Evolutionary conservation across 2,888 invertebrate species (phyloP).

Genomic region (Unio delphinus): DNA sequence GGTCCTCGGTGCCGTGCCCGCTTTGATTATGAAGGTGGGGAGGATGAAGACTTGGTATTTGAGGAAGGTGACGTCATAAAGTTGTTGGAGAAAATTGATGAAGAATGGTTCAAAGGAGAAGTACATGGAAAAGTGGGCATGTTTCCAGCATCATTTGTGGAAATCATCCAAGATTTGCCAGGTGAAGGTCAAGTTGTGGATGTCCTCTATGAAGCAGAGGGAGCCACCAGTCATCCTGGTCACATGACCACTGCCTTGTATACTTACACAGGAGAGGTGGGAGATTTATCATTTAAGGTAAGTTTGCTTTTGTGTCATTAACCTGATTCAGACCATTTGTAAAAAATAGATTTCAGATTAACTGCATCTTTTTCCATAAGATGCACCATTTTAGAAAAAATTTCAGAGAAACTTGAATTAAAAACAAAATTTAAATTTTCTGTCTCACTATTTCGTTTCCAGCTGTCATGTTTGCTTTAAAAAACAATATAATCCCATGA

Average conservation of each 20-base stretch:
- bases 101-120: slow-evolving; percentile 66
- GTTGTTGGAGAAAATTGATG: slow-evolving; percentile 47
- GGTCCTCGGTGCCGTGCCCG: slow-evolving; percentile 64
- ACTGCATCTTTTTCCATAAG: too few relatives aligned
- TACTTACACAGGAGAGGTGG: slow-evolving; percentile 53
- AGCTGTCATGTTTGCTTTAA: too few relatives aligned
- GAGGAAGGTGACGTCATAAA: slow-evolving; percentile 61
- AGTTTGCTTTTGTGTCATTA: background rate
- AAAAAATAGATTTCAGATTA: background rate
- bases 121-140: slow-evolving; percentile 61
- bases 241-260: slow-evolving; percentile 38
- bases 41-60: slow-evolving; percentile 55
- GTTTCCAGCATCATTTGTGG: slow-evolving; percentile 72
- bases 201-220: slow-evolving; percentile 3
- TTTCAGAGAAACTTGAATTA: too few relatives aligned
- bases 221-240: slow-evolving; percentile 3
- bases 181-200: slow-evolving; percentile 3
- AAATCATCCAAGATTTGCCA: slow-evolving; percentile 62
- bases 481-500: too few relatives aligned
- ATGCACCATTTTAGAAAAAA: too few relatives aligned
- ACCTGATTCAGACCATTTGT: background rate
- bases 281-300: slow-evolving; percentile 58
- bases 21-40: slow-evolving; percentile 65
- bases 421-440: too few relatives aligned
- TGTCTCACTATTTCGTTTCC: too few relatives aligned